These are phyloP conservation scores for Callospermophilus lateralis DNA, from an alignment of 2,113 vertebrate species.

Conservation along the genomic window DNA sequence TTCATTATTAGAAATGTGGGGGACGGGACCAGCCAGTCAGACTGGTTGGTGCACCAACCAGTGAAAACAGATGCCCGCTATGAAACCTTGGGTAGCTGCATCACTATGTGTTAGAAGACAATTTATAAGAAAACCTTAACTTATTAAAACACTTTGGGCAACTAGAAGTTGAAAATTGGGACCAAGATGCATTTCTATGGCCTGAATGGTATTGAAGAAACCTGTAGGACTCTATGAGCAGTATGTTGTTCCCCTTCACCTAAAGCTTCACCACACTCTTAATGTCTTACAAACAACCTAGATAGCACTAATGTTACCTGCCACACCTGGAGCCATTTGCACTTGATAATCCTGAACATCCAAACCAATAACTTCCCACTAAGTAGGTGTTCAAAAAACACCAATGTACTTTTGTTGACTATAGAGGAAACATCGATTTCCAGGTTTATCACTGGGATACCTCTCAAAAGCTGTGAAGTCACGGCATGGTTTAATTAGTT, in stretches of 20 bases:
- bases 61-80: not conserved
- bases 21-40: not conserved
- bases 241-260: not conserved
- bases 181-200: not conserved
- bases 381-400: not conserved
- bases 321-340: not conserved
- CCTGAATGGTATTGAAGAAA: not conserved
- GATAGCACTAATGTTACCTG: not conserved
- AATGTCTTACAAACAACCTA: not conserved
- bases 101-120: not conserved
- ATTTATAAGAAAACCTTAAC: conserved; percentile 23
- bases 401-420: not conserved
- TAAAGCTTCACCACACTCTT: not conserved
- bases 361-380: conserved; percentile 12
- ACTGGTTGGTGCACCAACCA: not conserved
- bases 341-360: conserved; percentile 6
- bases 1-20: not conserved
- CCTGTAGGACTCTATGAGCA: not conserved
- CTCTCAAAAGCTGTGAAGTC: not conserved
- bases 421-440: not conserved
- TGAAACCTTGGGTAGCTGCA: not conserved
- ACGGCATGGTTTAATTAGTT: conserved; percentile 45
- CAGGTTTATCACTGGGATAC: not conserved
- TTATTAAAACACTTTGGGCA: conserved; percentile 20
- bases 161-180: not conserved